phyloP scores from a whole-genome alignment of 2,888 invertebrate genomes.

The Cantharis rufa region DNA sequence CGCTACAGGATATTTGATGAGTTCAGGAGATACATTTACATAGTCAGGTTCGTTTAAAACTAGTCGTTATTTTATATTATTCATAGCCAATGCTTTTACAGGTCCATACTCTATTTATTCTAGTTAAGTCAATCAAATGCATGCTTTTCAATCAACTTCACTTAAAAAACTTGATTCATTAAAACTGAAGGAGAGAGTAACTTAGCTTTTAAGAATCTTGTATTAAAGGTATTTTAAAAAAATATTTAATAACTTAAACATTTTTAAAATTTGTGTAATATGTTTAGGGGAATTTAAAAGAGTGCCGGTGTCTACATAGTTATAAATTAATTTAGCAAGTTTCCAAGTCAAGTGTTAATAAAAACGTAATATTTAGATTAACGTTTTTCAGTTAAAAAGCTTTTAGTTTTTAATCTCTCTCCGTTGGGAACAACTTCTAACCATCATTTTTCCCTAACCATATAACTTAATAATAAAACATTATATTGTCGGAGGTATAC shows the following conservation, averaged over 20 bases:
- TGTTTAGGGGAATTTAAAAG: background rate
- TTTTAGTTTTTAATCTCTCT: background rate
- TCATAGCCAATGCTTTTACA: background rate
- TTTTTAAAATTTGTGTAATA: background rate
- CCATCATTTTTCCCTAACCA: background rate
- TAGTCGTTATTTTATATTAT: background rate
- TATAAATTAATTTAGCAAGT: background rate
- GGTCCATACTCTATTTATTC: background rate
- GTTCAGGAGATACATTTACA: constrained; percentile 8
- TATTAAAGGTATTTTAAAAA: too few relatives aligned
- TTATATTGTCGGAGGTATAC: background rate
- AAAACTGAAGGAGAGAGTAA: background rate
- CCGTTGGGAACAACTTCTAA: background rate
- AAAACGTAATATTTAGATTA: background rate
- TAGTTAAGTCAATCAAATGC: background rate
- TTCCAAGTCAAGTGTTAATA: background rate
- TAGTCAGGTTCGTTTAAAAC: constrained; percentile 1
- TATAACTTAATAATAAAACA: background rate
- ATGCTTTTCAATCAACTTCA: background rate
- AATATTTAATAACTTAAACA: background rate
- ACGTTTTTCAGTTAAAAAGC: background rate
- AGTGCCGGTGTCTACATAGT: background rate
- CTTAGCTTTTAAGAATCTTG: too few relatives aligned
- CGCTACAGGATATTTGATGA: constrained; percentile 22
- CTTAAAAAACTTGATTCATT: background rate